Evolutionary conservation across 2,888 invertebrate species (phyloP).

Genomic region (Neocrepidodera transversa): DNA sequence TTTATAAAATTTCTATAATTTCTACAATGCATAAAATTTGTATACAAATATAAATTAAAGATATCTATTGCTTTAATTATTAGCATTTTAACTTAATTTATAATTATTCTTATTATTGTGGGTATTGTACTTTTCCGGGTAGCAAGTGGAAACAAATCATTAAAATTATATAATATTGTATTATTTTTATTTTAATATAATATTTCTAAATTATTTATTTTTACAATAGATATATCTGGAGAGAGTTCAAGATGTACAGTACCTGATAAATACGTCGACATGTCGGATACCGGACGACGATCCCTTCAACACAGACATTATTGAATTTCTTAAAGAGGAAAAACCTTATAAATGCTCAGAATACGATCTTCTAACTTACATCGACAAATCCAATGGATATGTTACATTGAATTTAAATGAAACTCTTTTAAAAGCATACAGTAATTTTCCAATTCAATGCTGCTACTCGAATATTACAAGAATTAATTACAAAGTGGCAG

Average conservation of each 20-base stretch:
- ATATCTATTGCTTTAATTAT: too few relatives aligned
- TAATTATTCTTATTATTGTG: too few relatives aligned
- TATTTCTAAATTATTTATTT: too few relatives aligned
- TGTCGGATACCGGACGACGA: slow-evolving; percentile 49
- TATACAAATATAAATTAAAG: too few relatives aligned
- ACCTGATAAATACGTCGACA: slow-evolving; percentile 45
- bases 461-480: slow-evolving; percentile 55
- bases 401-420: slow-evolving; percentile 43
- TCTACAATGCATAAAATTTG: too few relatives aligned
- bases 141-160: too few relatives aligned
- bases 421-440: slow-evolving; percentile 36
- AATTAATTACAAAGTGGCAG: slow-evolving; percentile 35
- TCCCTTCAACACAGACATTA: slow-evolving; percentile 48
- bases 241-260: slow-evolving; percentile 27
- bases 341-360: slow-evolving; percentile 45
- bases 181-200: too few relatives aligned
- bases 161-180: too few relatives aligned
- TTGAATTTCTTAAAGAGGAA: slow-evolving; percentile 42
- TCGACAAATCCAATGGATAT: slow-evolving; percentile 38
- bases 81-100: too few relatives aligned
- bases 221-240: slow-evolving; percentile 14
- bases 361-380: slow-evolving; percentile 46
- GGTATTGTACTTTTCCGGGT: too few relatives aligned
- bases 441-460: slow-evolving; percentile 41
- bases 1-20: too few relatives aligned